phyloP scores from a whole-genome alignment of 2,797 vertebrate genomes.

The Hirundo rustica region DNA sequence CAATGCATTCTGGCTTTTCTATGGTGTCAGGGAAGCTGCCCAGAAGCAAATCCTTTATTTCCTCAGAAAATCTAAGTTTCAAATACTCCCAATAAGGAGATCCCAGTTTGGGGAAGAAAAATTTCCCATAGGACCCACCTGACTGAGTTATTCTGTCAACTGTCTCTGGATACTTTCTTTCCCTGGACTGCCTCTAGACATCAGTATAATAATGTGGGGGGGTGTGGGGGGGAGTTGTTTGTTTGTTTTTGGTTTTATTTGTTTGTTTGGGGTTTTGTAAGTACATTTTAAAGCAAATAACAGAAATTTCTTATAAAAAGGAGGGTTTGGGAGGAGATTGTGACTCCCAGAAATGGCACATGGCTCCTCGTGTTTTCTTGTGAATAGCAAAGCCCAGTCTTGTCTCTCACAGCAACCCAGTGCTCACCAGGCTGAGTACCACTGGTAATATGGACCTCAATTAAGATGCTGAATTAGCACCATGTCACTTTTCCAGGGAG shows the following conservation, averaged over 20 bases:
- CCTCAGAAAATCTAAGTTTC: background rate
- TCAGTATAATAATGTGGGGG: background rate
- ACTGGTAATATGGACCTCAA: fast-evolving
- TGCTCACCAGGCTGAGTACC: background rate
- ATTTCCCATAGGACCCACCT: background rate
- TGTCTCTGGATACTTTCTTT: background rate
- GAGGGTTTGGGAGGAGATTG: background rate
- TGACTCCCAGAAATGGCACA: background rate
- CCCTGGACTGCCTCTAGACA: background rate
- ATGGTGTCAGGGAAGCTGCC: background rate
- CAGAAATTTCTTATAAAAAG: background rate
- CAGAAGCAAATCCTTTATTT: background rate
- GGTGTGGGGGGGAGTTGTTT: no score
- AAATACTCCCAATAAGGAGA: background rate
- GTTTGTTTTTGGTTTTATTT: no score
- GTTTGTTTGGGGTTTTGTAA: background rate
- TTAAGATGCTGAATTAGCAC: background rate
- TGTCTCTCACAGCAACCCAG: background rate
- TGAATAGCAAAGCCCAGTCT: background rate
- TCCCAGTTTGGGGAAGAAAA: background rate
- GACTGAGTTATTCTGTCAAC: background rate
- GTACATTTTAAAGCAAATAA: background rate
- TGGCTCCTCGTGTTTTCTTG: fast-evolving
- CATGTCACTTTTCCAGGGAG: background rate
- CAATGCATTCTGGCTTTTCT: background rate